phyloP scores from a whole-genome alignment of 2,888 invertebrate species.

The Drosophila paramelanica region DNA sequence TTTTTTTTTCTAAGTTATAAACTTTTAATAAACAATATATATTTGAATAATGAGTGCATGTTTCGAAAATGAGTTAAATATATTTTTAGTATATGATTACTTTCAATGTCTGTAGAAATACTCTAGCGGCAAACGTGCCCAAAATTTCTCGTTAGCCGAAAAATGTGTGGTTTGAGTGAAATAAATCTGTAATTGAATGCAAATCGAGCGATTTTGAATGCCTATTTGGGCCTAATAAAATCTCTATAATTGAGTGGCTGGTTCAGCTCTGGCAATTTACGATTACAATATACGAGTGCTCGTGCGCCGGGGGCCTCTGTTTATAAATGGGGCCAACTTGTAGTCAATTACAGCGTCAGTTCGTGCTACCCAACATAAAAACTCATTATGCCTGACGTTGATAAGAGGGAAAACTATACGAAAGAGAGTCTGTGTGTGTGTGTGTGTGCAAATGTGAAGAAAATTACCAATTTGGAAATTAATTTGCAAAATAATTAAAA shows the following conservation, averaged over 20 bases:
- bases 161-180: background rate
- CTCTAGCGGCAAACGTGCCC: no score
- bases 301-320: constrained; percentile 14
- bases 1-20: no score
- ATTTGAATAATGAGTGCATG: no score
- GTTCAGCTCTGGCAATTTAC: constrained; percentile 38
- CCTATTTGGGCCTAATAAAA: constrained; percentile 33
- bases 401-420: background rate
- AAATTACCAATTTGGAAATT: constrained; percentile 80
- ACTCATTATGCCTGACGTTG: constrained; percentile 56
- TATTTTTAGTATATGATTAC: no score
- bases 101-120: no score
- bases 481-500: constrained; percentile 80
- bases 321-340: constrained; percentile 53
- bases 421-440: constrained; percentile 12
- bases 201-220: constrained; percentile 9
- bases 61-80: no score
- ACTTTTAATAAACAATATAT: no score
- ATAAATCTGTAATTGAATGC: constrained; percentile 21
- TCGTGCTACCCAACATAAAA: constrained; percentile 48
- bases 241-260: constrained; percentile 49
- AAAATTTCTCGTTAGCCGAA: background rate
- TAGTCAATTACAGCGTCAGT: constrained; percentile 42
- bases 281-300: constrained; percentile 27
- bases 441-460: constrained; percentile 66